Evolutionary conservation across 2,888 invertebrate species (phyloP).

Genomic region (Empis stercorea): DNA sequence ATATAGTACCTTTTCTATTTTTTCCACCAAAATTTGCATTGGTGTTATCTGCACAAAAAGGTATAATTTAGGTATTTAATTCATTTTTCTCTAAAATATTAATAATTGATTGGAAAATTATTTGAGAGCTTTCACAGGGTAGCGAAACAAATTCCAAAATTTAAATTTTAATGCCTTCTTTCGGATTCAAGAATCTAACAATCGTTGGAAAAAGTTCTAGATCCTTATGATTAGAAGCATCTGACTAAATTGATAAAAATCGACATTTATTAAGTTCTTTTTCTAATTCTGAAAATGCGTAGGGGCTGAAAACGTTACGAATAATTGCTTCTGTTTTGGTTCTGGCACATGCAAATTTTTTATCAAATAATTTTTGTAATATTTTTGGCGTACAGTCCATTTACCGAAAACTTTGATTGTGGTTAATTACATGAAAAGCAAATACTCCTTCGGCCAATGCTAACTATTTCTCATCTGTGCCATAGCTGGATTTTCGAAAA

Average conservation of each 20-base stretch:
- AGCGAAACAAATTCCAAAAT: background rate
- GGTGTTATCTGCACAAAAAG: background rate
- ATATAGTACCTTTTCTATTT: background rate
- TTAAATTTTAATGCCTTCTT: background rate
- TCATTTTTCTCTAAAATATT: background rate
- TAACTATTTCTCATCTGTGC: background rate
- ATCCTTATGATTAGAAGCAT: conserved; percentile 7
- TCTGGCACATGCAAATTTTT: conserved; percentile 5
- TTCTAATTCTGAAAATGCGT: conserved; percentile 4
- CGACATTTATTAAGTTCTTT: conserved; percentile 12
- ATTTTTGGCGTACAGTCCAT: conserved; percentile 7
- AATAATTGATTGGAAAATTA: background rate
- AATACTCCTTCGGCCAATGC: background rate
- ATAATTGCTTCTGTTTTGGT: conserved; percentile 5
- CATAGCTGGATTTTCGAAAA: conserved; percentile 3
- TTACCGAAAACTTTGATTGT: conserved; percentile 8
- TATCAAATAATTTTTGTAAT: conserved; percentile 2
- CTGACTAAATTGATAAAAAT: conserved; percentile 3
- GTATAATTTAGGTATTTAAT: background rate
- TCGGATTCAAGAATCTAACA: conserved; percentile 3
- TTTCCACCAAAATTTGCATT: background rate
- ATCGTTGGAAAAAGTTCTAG: conserved; percentile 5
- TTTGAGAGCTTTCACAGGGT: background rate
- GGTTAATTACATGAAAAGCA: conserved; percentile 3
- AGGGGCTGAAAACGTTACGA: conserved; percentile 2